These are phyloP conservation scores for Ceyx cyanopectus DNA, from an alignment of 2,113 vertebrate genomes.

Conservation along the genomic window DNA sequence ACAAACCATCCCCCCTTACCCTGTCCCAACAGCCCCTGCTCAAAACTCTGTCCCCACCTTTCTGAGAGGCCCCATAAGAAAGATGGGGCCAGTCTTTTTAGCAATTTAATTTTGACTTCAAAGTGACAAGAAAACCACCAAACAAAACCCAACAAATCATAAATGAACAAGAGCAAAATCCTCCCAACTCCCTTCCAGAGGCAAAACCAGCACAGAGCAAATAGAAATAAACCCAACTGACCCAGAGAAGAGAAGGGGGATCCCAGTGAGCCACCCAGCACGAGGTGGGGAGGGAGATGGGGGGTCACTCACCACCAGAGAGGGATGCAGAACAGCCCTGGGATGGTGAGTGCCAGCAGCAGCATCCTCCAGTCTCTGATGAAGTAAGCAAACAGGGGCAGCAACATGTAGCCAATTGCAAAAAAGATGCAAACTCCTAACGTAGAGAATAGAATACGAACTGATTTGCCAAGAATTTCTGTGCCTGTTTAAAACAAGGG, in stretches of 20 bases:
- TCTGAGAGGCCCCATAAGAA: background rate
- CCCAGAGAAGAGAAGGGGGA: background rate
- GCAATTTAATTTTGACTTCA: background rate
- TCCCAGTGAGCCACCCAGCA: background rate
- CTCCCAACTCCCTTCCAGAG: background rate
- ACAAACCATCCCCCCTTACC: background rate
- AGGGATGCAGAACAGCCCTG: constrained; percentile 77
- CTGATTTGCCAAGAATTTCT: constrained; percentile 85
- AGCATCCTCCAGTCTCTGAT: constrained; percentile 91
- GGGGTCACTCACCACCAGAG: constrained; percentile 90
- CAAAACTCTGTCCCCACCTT: too few relatives aligned
- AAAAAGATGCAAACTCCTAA: constrained; percentile 88
- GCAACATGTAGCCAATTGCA: constrained; percentile 88
- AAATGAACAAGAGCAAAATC: background rate
- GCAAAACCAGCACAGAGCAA: background rate
- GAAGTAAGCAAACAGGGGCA: constrained; percentile 88
- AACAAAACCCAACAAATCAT: too few relatives aligned
- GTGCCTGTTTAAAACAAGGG: constrained; percentile 83
- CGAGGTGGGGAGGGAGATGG: background rate
- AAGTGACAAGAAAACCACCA: background rate
- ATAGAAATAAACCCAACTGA: rapidly evolving
- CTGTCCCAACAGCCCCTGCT: background rate
- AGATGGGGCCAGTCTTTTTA: background rate
- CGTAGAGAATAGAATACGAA: constrained; percentile 87
- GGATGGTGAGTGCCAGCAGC: constrained; percentile 79